A percentile compares a stretch with the other conserved stretches of the same genome.
Evolutionary conservation across 2,888 invertebrate genomes (phyloP).

Genomic region (Coecobrya sp.): DNA sequence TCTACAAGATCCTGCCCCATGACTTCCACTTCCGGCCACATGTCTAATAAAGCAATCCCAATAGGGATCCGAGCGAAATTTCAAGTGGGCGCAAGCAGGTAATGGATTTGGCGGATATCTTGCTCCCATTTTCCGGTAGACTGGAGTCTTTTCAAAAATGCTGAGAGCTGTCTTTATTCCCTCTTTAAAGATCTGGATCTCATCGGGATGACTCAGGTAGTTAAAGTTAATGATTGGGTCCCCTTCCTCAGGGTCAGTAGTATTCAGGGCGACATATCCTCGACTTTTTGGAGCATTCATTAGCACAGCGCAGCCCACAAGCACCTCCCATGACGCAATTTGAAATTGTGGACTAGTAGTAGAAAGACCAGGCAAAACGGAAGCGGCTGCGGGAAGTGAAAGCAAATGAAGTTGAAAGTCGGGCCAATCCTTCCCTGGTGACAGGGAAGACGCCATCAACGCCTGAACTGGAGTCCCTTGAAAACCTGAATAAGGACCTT

Average conservation of each 20-base stretch:
- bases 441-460: not conserved
- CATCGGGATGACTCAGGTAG: constrained; percentile 37
- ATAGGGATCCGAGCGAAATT: constrained; percentile 42
- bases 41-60: constrained; percentile 36
- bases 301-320: not conserved
- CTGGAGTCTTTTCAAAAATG: constrained; percentile 27
- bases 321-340: not conserved
- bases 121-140: not conserved
- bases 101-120: constrained; percentile 1
- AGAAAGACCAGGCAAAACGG: not conserved
- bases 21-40: not conserved
- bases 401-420: not conserved
- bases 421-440: not conserved
- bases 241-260: not conserved
- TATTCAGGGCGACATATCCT: constrained; percentile 16
- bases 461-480: constrained; percentile 9
- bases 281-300: constrained; percentile 23
- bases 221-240: constrained; percentile 46
- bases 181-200: constrained; percentile 19
- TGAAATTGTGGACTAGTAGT: not conserved
- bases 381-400: no score
- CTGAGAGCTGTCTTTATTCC: not conserved
- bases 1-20: constrained; percentile 44
- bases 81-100: not conserved
- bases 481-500: constrained; percentile 27